Conservation (phyloP, 2,113 vertebrate species). For the Lophochroa leadbeateri region DNA sequence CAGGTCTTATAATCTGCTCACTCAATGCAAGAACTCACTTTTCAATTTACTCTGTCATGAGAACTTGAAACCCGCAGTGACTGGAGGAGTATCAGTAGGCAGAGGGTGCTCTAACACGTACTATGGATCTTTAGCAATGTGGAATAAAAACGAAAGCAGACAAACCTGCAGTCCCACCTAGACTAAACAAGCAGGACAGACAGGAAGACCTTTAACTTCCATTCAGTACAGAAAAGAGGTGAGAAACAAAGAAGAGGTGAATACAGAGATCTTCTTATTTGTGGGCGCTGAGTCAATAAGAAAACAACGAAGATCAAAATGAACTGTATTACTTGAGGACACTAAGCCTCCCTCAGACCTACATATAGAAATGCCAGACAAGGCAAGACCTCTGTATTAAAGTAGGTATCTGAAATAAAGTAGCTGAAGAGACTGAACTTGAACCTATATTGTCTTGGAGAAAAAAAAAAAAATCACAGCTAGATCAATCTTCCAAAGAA, state of each 20-base stretch:
- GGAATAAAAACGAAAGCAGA: not conserved
- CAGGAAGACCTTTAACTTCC: not conserved
- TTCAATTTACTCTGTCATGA: not conserved
- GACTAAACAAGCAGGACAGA: not conserved
- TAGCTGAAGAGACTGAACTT: not conserved
- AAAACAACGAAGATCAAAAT: not conserved
- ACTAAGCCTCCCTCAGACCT: not conserved
- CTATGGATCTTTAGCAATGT: not conserved
- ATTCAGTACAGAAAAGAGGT: not conserved
- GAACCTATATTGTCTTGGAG: not conserved
- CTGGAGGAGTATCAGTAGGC: not conserved
- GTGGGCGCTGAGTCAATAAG: not conserved
- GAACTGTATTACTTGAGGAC: not conserved
- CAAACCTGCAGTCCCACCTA: not conserved
- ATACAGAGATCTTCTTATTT: not conserved
- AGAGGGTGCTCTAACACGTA: not conserved
- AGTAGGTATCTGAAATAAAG: not conserved
- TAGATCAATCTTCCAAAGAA: not conserved
- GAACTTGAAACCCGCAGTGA: not conserved
- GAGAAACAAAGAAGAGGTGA: not conserved
- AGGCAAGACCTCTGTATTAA: not conserved
- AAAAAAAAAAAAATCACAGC: not conserved
- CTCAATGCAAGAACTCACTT: not conserved
- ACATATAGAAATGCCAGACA: not conserved
- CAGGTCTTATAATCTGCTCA: not conserved